A percentile compares a stretch with the other conserved stretches of the same genome.
Evolutionary conservation across 2,888 invertebrate species (phyloP).

Genomic region (Carterocephalus palaemon): DNA sequence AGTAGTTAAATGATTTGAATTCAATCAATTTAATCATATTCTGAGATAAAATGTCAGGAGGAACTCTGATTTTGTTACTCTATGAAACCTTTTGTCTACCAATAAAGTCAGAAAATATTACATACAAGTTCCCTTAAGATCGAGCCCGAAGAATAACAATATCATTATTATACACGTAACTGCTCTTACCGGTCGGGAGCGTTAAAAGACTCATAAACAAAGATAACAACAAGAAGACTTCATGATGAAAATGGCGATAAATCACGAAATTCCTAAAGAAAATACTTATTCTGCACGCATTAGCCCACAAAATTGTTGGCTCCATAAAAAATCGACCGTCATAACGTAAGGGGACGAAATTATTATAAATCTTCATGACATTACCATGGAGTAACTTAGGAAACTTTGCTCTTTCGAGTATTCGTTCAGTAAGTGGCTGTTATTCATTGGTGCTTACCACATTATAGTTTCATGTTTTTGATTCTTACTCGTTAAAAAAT

Average conservation of each 20-base stretch:
- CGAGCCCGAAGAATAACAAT: no score
- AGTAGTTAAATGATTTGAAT: no score
- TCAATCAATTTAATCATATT: no score
- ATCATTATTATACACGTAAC: conserved; percentile 10
- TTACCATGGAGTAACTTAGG: conserved; percentile 73
- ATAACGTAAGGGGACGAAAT: conserved; percentile 62
- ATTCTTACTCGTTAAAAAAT: conserved; percentile 30
- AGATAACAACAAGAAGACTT: conserved; percentile 15
- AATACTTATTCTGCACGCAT: conserved; percentile 52
- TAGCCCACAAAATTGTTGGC: conserved; percentile 61
- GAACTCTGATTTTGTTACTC: no score
- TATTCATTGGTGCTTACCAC: conserved; percentile 56
- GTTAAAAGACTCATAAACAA: conserved; percentile 14
- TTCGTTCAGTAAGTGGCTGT: conserved; percentile 71
- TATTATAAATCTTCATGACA: conserved; percentile 77
- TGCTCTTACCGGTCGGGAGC: conserved; percentile 13
- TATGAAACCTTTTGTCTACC: no score
- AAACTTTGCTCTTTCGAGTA: conserved; percentile 70
- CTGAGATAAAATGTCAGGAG: no score
- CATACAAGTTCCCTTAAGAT: no score
- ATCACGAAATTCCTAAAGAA: conserved; percentile 36
- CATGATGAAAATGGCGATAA: conserved; percentile 29
- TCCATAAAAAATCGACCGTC: conserved; percentile 61
- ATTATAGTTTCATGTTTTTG: conserved; percentile 49
- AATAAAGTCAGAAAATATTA: no score